Percentiles rank a stretch among this genome's conserved stretches.
Conservation (phyloP, 92 coral and sea anemone species). For the Heteractis magnifica region DNA sequence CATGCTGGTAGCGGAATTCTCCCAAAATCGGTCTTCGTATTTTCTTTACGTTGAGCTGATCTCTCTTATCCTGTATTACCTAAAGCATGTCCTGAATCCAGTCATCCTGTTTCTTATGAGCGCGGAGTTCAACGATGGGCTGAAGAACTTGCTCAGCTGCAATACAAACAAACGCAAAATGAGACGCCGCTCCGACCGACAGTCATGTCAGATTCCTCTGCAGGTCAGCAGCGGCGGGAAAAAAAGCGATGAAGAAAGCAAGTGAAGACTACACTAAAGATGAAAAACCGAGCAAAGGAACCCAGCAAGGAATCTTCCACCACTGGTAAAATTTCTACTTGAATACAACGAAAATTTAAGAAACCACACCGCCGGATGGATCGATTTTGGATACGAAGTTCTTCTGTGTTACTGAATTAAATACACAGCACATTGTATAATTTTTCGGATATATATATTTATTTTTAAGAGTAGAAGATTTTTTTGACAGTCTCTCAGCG, state of each 20-base stretch:
- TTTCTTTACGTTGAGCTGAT: constrained; percentile 24
- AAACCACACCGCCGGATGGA: neutral
- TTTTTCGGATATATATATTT: neutral
- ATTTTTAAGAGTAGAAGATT: neutral
- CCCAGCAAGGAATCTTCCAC: neutral
- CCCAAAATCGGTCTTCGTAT: constrained; percentile 2
- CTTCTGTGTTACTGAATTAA: neutral
- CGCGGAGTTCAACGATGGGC: constrained; percentile 41
- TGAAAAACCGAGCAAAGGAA: neutral
- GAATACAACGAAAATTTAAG: neutral
- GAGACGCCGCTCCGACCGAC: neutral
- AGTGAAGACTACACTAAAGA: neutral
- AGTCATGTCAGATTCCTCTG: neutral
- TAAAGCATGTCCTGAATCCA: constrained; percentile 59
- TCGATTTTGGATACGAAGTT: neutral
- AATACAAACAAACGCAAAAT: neutral
- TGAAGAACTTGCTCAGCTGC: constrained; percentile 4
- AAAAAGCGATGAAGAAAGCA: neutral
- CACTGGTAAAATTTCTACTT: neutral
- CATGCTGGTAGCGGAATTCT: constrained; percentile 51
- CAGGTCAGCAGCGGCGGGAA: constrained; percentile 3
- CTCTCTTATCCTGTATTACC: constrained; percentile 44
- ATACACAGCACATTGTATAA: neutral
- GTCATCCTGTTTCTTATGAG: constrained; percentile 55
- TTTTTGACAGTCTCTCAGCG: neutral